Percentiles rank a stretch among this genome's conserved stretches.
phyloP scores from a whole-genome alignment of 2,113 vertebrate genomes.

The Oxyura jamaicensis region DNA sequence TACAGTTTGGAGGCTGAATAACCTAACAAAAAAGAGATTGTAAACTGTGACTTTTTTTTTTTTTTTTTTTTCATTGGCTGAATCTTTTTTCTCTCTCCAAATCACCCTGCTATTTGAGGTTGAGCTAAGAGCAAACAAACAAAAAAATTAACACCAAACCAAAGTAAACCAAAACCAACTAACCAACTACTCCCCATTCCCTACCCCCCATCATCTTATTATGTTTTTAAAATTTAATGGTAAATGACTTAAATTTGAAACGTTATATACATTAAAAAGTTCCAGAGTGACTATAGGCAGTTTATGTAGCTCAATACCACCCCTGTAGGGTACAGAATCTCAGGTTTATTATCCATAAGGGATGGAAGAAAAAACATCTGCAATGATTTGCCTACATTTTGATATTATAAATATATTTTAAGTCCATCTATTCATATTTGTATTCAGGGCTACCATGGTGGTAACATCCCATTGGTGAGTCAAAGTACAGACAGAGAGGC shows the following conservation, averaged over 20 bases:
- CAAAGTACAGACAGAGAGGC: constrained; percentile 16
- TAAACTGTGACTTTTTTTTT: not conserved
- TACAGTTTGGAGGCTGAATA: not conserved
- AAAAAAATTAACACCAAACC: no score
- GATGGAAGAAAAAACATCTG: not conserved
- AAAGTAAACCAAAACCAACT: no score
- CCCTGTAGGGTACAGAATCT: not conserved
- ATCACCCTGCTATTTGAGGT: not conserved
- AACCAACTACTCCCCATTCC: no score
- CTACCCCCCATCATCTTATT: no score
- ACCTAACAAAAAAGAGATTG: not conserved
- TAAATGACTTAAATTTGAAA: not conserved
- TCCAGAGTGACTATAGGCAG: not conserved
- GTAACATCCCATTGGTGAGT: constrained; percentile 15
- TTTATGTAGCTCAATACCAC: not conserved
- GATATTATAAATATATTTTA: constrained; percentile 11
- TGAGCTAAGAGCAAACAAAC: not conserved
- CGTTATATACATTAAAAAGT: not conserved
- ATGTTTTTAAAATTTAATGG: not conserved
- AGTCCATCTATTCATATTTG: not conserved
- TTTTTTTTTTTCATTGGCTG: not conserved
- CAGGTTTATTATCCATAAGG: rapidly evolving
- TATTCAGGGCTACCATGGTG: not conserved
- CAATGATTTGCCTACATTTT: not conserved
- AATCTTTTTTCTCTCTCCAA: not conserved